phyloP scores from a whole-genome alignment of 2,797 vertebrate genomes.

The Moxostoma hubbsi region DNA sequence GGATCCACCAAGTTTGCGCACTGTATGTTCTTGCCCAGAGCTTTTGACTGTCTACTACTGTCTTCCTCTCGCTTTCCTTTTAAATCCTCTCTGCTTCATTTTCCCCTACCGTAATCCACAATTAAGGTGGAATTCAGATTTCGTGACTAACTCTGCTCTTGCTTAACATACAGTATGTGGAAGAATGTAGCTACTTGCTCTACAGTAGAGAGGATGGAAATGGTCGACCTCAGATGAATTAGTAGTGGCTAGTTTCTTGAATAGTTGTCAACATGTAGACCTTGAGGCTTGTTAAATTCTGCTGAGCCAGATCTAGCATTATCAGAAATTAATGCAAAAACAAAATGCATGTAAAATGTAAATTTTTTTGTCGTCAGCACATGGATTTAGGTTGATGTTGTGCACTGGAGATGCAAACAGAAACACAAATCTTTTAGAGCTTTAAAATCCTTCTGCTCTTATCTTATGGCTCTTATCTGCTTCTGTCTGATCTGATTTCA shows the following conservation, averaged over 20 bases:
- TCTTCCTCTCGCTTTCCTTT: slow-evolving; percentile 45
- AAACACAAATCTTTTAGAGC: too few relatives aligned
- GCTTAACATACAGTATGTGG: slow-evolving; percentile 55
- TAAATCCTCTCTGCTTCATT: slow-evolving; percentile 47
- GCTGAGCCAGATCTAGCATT: slow-evolving; percentile 55
- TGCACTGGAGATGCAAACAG: too few relatives aligned
- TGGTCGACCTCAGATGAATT: slow-evolving; percentile 59
- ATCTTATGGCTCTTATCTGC: too few relatives aligned
- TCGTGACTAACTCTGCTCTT: slow-evolving; percentile 46
- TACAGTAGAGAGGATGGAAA: slow-evolving; percentile 49
- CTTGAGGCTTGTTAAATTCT: slow-evolving; percentile 62
- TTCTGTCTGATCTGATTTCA: too few relatives aligned
- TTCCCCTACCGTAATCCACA: slow-evolving; percentile 56
- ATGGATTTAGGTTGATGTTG: too few relatives aligned
- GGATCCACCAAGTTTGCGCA: slow-evolving; percentile 46
- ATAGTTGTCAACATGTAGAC: slow-evolving; percentile 62
- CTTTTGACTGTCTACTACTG: slow-evolving; percentile 21
- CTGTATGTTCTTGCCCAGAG: slow-evolving; percentile 31
- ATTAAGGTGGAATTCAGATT: slow-evolving; percentile 60
- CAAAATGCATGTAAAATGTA: too few relatives aligned
- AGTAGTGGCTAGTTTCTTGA: slow-evolving; percentile 66
- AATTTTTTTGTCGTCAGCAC: too few relatives aligned
- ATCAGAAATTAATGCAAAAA: too few relatives aligned
- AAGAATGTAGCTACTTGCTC: slow-evolving; percentile 56
- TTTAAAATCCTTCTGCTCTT: too few relatives aligned